These are phyloP conservation scores for Plagodis dolabraria DNA, from an alignment of 2,888 invertebrate species.

Conservation along the genomic window DNA sequence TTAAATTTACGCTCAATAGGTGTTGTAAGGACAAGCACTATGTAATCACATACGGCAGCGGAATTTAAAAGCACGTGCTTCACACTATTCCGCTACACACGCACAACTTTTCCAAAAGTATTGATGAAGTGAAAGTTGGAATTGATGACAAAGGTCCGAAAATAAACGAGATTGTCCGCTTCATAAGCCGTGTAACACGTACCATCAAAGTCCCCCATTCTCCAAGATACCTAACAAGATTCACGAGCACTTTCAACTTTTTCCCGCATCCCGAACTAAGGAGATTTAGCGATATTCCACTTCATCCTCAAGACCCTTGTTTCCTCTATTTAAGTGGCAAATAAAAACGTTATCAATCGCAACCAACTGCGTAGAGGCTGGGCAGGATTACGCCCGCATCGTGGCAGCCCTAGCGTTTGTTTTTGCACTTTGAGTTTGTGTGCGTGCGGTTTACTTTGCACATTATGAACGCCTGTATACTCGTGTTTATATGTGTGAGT, in stretches of 20 bases:
- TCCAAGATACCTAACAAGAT: conserved; percentile 37
- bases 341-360: conserved; percentile 66
- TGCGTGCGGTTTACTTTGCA: conserved; percentile 1
- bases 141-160: conserved; percentile 4
- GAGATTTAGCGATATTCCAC: conserved; percentile 52
- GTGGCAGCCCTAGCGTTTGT: conserved; percentile 44
- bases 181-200: conserved; percentile 21
- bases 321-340: conserved; percentile 59
- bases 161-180: conserved; percentile 15
- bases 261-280: conserved; percentile 39
- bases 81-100: background rate
- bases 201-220: conserved; percentile 28
- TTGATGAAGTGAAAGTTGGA: conserved; percentile 2
- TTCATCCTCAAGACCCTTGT: conserved; percentile 50
- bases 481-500: conserved; percentile 4
- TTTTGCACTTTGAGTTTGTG: conserved; percentile 30
- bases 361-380: conserved; percentile 41
- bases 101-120: background rate
- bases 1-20: too few relatives aligned
- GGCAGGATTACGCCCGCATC: conserved; percentile 48
- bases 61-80: too few relatives aligned
- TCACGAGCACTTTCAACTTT: conserved; percentile 34
- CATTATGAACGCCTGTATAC: background rate
- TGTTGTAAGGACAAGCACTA: background rate
- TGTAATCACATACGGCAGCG: background rate